phyloP scores from a whole-genome alignment of 1,140 invertebrate species.

The Mesaphorura yosii region DNA sequence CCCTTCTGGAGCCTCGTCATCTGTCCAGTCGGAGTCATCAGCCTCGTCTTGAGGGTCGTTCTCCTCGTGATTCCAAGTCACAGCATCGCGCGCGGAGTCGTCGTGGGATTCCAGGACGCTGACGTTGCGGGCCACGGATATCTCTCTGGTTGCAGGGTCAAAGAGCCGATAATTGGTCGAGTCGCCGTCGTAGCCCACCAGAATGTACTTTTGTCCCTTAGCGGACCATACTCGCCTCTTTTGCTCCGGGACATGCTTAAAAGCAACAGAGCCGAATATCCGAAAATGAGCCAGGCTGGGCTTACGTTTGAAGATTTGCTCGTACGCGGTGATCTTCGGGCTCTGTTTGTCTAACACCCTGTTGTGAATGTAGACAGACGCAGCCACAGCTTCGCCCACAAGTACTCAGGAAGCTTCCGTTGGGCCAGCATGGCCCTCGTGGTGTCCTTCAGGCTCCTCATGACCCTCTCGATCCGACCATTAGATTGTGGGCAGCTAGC shows the following conservation, averaged over 20 bases:
- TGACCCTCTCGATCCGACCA: slow-evolving; percentile 40
- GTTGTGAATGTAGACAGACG: slow-evolving; percentile 38
- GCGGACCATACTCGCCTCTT: slow-evolving; percentile 24
- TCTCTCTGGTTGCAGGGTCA: neutral
- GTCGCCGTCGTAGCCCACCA: slow-evolving; percentile 30
- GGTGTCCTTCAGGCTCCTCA: slow-evolving; percentile 32
- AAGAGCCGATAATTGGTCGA: slow-evolving; percentile 23
- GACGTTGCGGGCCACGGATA: neutral
- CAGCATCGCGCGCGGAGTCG: neutral
- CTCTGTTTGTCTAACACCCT: slow-evolving; percentile 5
- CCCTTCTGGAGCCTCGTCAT: no score
- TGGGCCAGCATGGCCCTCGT: slow-evolving; percentile 30
- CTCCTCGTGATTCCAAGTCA: neutral
- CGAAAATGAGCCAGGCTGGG: slow-evolving; percentile 30
- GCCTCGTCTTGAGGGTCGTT: neutral
- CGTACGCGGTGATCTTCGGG: slow-evolving; percentile 24
- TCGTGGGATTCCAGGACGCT: neutral
- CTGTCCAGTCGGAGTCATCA: no score
- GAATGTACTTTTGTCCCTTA: slow-evolving; percentile 24
- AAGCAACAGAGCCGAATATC: slow-evolving; percentile 33
- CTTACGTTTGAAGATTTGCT: slow-evolving; percentile 28
- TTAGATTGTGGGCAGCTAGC: slow-evolving; percentile 42
- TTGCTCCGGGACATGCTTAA: slow-evolving; percentile 18
- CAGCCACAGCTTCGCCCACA: slow-evolving; percentile 41
- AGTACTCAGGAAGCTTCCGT: slow-evolving; percentile 33